A percentile compares a stretch with the other conserved stretches of the same genome.
These are phyloP conservation scores for Geococcyx californianus DNA, from an alignment of 2,113 vertebrate genomes.

Conservation along the genomic window DNA sequence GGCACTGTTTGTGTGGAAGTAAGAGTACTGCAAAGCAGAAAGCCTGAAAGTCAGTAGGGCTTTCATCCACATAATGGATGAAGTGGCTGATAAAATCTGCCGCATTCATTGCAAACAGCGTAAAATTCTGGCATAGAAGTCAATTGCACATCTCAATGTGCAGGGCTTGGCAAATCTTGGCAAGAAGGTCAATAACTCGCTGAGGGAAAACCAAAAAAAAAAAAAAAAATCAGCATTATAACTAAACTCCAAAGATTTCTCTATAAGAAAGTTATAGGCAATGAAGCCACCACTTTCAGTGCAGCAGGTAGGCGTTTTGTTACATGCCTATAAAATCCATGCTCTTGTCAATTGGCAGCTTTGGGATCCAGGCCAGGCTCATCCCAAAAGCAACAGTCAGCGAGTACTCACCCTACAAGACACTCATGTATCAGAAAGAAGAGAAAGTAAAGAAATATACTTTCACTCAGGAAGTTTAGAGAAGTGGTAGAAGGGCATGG, in stretches of 20 bases:
- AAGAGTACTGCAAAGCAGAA: not conserved
- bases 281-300: not conserved
- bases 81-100: not conserved
- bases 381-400: not conserved
- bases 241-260: not conserved
- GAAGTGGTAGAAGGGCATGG: not conserved
- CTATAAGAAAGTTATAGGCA: not conserved
- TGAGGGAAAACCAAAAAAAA: not conserved
- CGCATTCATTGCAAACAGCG: not conserved
- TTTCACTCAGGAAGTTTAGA: not conserved
- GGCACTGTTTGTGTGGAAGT: not conserved
- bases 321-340: not conserved
- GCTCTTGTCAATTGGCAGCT: not conserved
- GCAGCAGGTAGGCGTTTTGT: not conserved
- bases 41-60: not conserved
- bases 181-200: not conserved
- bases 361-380: not conserved
- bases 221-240: not conserved
- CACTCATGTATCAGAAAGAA: not conserved
- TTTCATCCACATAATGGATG: not conserved
- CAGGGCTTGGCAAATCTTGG: not conserved
- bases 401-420: not conserved
- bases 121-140: not conserved
- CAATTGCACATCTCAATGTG: accelerated
- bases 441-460: not conserved